These are phyloP conservation scores for Eolophus roseicapilla DNA, from an alignment of 2,113 vertebrate genomes.

Conservation along the genomic window DNA sequence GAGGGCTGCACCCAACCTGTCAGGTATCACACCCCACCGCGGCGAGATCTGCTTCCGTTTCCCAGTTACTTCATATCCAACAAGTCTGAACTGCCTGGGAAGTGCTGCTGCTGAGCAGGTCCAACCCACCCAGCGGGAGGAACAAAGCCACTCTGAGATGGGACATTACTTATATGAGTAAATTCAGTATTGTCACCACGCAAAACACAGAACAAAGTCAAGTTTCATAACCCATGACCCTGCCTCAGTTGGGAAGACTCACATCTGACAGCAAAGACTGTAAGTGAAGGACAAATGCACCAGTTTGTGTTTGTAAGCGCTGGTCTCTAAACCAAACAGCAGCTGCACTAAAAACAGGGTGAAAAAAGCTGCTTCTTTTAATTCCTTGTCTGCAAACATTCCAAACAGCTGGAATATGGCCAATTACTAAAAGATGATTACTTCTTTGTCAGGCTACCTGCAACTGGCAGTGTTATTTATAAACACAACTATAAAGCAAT, in stretches of 20 bases:
- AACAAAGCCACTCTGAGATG: not conserved
- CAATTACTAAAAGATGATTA: not conserved
- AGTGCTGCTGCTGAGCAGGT: rapidly evolving
- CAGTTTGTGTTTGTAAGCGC: not conserved
- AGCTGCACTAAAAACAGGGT: not conserved
- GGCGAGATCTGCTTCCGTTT: not conserved
- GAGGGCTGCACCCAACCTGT: rapidly evolving
- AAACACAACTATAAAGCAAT: not conserved
- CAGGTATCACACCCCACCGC: not conserved
- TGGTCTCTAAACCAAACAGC: not conserved
- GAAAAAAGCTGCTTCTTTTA: not conserved
- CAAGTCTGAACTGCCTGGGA: not conserved
- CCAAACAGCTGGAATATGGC: not conserved
- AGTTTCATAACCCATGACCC: not conserved
- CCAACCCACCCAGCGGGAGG: not conserved
- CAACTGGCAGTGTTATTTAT: not conserved
- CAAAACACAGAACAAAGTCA: not conserved
- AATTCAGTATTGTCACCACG: not conserved
- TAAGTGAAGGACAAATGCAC: not conserved
- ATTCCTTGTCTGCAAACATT: not conserved
- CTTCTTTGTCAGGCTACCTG: not conserved
- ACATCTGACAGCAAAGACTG: not conserved
- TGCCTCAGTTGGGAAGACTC: not conserved
- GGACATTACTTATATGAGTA: not conserved
- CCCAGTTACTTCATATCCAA: not conserved